Evolutionary conservation across 1,140 invertebrate genomes (phyloP), one percentile per base, ranked within the genome.

Genomic region (Pseudoatta argentina): DNA sequence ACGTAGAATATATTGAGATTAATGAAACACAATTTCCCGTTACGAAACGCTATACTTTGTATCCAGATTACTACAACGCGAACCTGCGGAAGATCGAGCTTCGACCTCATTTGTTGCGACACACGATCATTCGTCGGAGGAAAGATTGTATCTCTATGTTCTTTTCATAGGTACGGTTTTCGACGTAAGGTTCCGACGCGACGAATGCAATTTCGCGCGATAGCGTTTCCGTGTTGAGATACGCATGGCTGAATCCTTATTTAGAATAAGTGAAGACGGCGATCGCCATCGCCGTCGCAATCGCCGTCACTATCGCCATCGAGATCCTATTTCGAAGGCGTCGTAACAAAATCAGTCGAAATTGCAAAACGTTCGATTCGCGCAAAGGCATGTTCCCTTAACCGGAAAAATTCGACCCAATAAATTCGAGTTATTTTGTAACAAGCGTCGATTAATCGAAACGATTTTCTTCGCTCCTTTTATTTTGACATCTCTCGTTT

Each of bases 161-260:
- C 69, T 83, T 71, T 63, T 73, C 18, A 30, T 39, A 34, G 24
- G 24, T 61, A 71, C 16, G 21, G 6, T 72, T 73, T 73, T 6
- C 79, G 21, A 61, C 18, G 67, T 61, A 82, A 72, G n/a, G 55
- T 8, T 14, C 51, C 55, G 63, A 21, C 48, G 77, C 76, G 48
- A 79, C 48, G 69, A 63, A 83, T 75, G 55, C 79, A 83, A 83
- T 83, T 55, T 73, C 55, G n/a, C n/a, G 79, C 79, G 67, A 82
- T 72, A 82, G 67, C 69, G 39, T 83, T 83, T 5, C 39, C 55
- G 34, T 81, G 78, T 82, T 69, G 67, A 59, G n/a, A 55, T 8
- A 61, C 77, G 63, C 24, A 27, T 51, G 66, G 66, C 39, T 66
- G 63, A 66, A 83, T 83, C 79, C 79, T 83, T 83, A 83, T 83